Evolutionary conservation across 1,140 invertebrate species (phyloP).

Genomic region (Ostrea denselamellosa): DNA sequence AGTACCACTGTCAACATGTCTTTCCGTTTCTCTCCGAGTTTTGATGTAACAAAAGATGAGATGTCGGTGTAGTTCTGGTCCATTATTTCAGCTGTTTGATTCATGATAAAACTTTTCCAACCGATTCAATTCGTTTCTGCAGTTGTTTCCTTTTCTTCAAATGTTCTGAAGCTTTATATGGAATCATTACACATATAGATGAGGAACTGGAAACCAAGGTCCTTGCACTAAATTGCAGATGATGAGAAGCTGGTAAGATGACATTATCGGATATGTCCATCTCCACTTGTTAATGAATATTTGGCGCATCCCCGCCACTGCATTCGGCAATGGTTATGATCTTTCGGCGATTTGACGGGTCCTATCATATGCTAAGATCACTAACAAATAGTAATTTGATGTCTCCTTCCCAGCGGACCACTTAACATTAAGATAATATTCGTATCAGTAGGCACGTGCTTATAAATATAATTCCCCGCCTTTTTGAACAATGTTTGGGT

Average conservation of each 20-base stretch:
- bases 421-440: constrained; percentile 26
- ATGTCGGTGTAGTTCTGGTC: not conserved
- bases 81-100: not conserved
- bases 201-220: not conserved
- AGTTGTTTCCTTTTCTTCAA: not conserved
- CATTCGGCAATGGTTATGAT: not conserved
- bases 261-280: not conserved
- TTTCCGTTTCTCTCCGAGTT: constrained; percentile 61
- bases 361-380: not conserved
- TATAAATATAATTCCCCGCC: not conserved
- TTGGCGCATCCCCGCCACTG: not conserved
- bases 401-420: not conserved
- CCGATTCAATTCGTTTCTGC: not conserved
- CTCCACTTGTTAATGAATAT: not conserved
- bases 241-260: not conserved
- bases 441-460: not conserved
- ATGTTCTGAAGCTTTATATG: not conserved
- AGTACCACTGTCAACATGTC: constrained; percentile 59
- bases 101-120: too few species aligned
- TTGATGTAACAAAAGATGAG: constrained; percentile 46
- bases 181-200: not conserved
- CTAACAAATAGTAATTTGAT: constrained; percentile 12
- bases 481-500: not conserved
- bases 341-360: not conserved
- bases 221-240: not conserved